phyloP scores from a whole-genome alignment of 35 echinoderm and acorn worm genomes.

The Hemicentrotus pulcherrimus region DNA sequence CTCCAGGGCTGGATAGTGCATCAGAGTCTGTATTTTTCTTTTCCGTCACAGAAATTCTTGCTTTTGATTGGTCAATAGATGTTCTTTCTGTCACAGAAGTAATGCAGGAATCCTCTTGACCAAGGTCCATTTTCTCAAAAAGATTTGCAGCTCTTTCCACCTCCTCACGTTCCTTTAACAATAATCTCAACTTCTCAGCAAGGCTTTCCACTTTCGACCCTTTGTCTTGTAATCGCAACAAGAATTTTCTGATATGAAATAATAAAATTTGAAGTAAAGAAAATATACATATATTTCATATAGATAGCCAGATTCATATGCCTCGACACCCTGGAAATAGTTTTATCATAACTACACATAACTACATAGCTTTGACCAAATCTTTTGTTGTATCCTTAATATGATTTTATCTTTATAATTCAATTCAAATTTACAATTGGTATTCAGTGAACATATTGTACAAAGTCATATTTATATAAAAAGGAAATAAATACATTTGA shows the following conservation, averaged over 20 bases:
- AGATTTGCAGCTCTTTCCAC: constrained; percentile 56
- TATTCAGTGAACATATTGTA: no score
- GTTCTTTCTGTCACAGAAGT: not conserved
- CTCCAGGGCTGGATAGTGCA: not conserved
- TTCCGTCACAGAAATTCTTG: not conserved
- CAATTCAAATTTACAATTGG: no score
- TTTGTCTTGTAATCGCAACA: constrained; percentile 59
- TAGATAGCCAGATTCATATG: no score
- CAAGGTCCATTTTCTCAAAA: constrained; percentile 63
- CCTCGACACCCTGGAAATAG: no score
- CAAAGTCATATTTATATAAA: no score
- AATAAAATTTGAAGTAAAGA: no score
- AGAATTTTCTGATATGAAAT: constrained; percentile 39
- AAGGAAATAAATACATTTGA: no score
- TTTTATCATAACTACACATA: no score
- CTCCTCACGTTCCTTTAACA: constrained; percentile 49
- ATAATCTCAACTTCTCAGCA: constrained; percentile 53
- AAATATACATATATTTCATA: no score
- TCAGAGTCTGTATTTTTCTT: not conserved
- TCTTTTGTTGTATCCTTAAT: no score
- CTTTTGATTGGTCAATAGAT: not conserved
- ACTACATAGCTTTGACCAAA: no score
- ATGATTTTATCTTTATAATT: no score
- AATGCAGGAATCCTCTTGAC: not conserved
- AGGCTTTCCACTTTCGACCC: constrained; percentile 55